Evolutionary conservation across 2,797 vertebrate genomes (phyloP).

Genomic region (Liparis tanakae): DNA sequence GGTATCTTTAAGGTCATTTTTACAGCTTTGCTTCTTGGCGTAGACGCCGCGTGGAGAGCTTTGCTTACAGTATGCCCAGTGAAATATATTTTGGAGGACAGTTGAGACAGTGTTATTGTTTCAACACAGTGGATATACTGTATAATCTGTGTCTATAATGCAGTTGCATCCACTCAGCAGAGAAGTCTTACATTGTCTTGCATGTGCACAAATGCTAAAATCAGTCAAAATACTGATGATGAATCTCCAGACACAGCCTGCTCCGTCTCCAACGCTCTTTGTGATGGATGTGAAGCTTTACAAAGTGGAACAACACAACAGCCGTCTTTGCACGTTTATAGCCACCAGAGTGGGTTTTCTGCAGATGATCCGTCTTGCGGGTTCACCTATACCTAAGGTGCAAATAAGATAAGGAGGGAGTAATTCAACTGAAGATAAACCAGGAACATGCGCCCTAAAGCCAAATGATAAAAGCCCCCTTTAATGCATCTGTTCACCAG

Average conservation of each 20-base stretch:
- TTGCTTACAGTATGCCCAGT: conserved; percentile 33
- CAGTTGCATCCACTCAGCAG: conserved; percentile 17
- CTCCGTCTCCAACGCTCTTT: neutral
- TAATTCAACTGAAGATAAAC: conserved; percentile 38
- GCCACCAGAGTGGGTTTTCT: conserved; percentile 10
- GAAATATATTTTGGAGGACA: conserved; percentile 36
- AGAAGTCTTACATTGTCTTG: neutral
- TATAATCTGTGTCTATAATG: neutral
- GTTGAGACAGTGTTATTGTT: conserved; percentile 8
- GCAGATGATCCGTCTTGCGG: conserved; percentile 21
- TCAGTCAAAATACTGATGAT: conserved; percentile 3
- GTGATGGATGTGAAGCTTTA: conserved; percentile 4
- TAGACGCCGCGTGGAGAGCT: conserved; percentile 50
- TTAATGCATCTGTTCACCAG: conserved; percentile 6
- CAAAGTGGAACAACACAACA: neutral
- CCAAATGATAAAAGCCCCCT: conserved; percentile 14
- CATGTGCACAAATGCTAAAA: neutral
- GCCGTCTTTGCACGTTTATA: conserved; percentile 3
- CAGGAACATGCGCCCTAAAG: conserved; percentile 10
- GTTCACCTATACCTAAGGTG: conserved; percentile 8
- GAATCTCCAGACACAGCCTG: neutral
- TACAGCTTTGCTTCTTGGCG: conserved; percentile 53
- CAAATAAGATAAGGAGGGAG: conserved; percentile 22
- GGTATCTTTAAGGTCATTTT: conserved; percentile 67
- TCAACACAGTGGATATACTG: conserved; percentile 11